phyloP scores from a whole-genome alignment of 2,797 vertebrate genomes.

The Zalophus californianus region DNA sequence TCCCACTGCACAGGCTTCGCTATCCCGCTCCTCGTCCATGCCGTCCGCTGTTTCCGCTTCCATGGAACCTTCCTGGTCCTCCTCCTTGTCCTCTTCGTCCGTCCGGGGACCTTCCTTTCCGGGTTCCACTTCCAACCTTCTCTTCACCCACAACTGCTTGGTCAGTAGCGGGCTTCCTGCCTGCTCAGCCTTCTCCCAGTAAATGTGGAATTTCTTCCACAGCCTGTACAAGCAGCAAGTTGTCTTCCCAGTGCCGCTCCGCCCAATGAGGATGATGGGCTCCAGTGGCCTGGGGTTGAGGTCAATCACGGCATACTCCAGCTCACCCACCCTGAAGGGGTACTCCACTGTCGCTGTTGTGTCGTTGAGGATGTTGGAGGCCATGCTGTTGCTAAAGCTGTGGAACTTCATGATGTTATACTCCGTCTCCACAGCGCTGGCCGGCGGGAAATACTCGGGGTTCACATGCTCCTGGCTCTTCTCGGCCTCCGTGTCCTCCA shows the following conservation, averaged over 20 bases:
- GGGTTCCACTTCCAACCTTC: slow-evolving; percentile 58
- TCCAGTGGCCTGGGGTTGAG: slow-evolving; percentile 89
- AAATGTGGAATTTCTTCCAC: slow-evolving; percentile 89
- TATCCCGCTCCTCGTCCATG: slow-evolving; percentile 47
- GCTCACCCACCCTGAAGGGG: slow-evolving; percentile 90
- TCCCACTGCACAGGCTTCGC: not conserved
- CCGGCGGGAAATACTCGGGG: slow-evolving; percentile 90
- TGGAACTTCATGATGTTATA: slow-evolving; percentile 92
- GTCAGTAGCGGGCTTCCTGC: slow-evolving; percentile 87
- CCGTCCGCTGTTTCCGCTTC: not conserved
- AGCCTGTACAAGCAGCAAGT: slow-evolving; percentile 91
- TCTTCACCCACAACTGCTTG: slow-evolving; percentile 85
- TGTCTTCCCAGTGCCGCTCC: slow-evolving; percentile 91
- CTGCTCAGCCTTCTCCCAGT: slow-evolving; percentile 88
- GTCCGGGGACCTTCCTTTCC: slow-evolving; percentile 22
- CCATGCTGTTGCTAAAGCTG: slow-evolving; percentile 92
- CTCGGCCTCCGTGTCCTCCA: slow-evolving; percentile 86
- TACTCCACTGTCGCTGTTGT: slow-evolving; percentile 88
- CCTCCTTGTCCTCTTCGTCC: slow-evolving; percentile 70
- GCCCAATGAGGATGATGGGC: slow-evolving; percentile 90
- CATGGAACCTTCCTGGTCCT: slow-evolving; percentile 35
- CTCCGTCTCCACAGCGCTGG: slow-evolving; percentile 88
- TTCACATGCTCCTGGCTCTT: slow-evolving; percentile 56
- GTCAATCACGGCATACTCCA: slow-evolving; percentile 89
- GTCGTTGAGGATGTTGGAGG: slow-evolving; percentile 89